Conservation (phyloP, 2,888 invertebrate species). For the Microctonus hyperodae region DNA sequence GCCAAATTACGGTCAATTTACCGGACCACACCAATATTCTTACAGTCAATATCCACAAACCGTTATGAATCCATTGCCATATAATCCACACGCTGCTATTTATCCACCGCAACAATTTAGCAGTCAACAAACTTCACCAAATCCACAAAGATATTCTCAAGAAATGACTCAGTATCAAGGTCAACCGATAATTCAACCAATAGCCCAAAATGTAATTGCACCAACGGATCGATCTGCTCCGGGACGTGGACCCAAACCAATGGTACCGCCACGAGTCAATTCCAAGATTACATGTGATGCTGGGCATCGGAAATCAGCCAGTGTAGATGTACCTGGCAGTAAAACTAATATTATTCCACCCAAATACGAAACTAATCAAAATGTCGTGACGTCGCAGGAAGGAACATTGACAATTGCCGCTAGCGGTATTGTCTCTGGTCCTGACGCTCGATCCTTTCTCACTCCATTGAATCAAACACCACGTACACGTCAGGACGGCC, state of each 20-base stretch:
- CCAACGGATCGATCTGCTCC: constrained; percentile 48
- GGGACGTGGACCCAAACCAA: constrained; percentile 57
- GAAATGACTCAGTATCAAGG: constrained; percentile 57
- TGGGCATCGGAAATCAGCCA: constrained; percentile 52
- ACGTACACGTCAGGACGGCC: constrained; percentile 58
- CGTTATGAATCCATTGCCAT: constrained; percentile 56
- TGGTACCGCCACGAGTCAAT: constrained; percentile 59
- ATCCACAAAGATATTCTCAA: constrained; percentile 58
- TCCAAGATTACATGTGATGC: constrained; percentile 60
- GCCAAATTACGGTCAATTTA: constrained; percentile 46
- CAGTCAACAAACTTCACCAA: constrained; percentile 54
- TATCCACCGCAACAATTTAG: constrained; percentile 52
- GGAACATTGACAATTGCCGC: constrained; percentile 42
- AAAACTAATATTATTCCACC: constrained; percentile 29
- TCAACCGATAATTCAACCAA: constrained; percentile 60
- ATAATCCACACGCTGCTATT: constrained; percentile 50
- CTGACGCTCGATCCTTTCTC: constrained; percentile 50
- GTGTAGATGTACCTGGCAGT: constrained; percentile 45
- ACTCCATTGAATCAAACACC: constrained; percentile 55
- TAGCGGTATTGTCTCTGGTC: constrained; percentile 33
- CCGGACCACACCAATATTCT: constrained; percentile 49
- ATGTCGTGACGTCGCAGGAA: constrained; percentile 41
- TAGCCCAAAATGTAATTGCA: constrained; percentile 56
- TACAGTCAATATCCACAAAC: constrained; percentile 58
- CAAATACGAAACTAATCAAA: constrained; percentile 36